Evolutionary conservation across 2,888 invertebrate genomes (phyloP), one percentile per base, ranked within the genome.

Genomic region (Drosophila atroscutellata): DNA sequence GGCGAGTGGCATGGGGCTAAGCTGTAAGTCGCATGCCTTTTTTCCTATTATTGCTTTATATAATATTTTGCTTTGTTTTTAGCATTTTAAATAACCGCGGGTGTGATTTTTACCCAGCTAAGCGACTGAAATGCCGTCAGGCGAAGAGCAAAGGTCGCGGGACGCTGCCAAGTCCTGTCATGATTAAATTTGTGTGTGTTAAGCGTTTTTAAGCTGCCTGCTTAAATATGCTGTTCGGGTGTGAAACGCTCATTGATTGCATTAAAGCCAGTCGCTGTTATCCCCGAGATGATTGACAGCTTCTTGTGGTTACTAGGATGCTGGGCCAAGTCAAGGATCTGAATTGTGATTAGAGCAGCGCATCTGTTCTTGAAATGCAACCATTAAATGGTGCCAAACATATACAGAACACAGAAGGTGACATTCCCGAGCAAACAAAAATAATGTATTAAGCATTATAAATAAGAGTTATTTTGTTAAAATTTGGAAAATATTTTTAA

Each of bases 31-130:
- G 63, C 37, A 47, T 60, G 73, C 59, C 68, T 65, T 13, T n/a
- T 32, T 47, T 64, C 73, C 67, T 74, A 69, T 83, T 83, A 81
- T 68, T 86, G 65, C 73, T 71, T 77, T 55, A 52, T 73, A 77
- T 75, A 86, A 85, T 83, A 79, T 87, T 87, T 85, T 80, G 66
- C 70, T 65, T 65, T 84, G 81, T 82, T 86, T 80, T 81, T 80
- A 84, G 88, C 81, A 88, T 90, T 90, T 88, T 80, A 87, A 91
- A 91, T 90, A 91, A 82, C 91, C 89, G 91, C 90, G 89, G 90
- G 91, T 89, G 86, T 80, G 80, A 88, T 84, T 85, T 72, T 73
- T 77, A 49, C 70, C 51, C 57, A 39, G 65, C 78, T 59, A 67
- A 79, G 81, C 55, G 50, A 55, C 56, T 71, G 59, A 57, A 68